Base-by-base conservation (phyloP, 2,888 invertebrate genomes). In the Netelia melanura region DNA sequence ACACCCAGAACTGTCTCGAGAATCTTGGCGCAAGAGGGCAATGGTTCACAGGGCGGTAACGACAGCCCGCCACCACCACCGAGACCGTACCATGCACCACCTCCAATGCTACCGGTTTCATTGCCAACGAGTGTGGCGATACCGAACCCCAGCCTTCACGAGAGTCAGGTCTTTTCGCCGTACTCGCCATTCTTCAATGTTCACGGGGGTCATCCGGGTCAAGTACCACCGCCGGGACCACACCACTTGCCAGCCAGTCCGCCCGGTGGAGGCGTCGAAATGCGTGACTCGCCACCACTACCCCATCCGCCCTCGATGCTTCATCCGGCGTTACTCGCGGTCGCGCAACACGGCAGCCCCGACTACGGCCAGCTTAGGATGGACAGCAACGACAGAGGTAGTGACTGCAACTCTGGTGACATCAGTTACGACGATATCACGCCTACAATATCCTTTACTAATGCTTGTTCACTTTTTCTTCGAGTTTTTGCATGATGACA, bases 51-150 rank as follows among this genome's bases (percentile, higher is more conserved):
- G 84, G 96, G 96, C 77, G 96, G 94, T 83, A 90, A 91, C 85
- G 93, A 92, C 86, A 93, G 93, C 90, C 92, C 93, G 88, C 92
- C 93, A 86, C 94, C 96, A 89, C 97, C 97, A 76, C 97, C 97
- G 87, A 96, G 97, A 91, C 96, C 97, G 91, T 95, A 96, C 94
- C 96, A 97, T 94, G 96, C 96, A 91, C 94, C 96, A 91, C 97
- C 97, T 76, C 97, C 98, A 81, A 97, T 98, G 95, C 96, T 98
- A 95, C 97, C 97, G 89, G 97, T 97, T 88, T 97, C 98, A 91
- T 95, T 98, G 94, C 98, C 98, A 89, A 99, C 98, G 84, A 98
- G 98, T 86, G 98, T 99, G 92, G 98, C 99, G 93, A 98, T 99
- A 94, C 98, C 98, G 84, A 99, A 99, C 94, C 99, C 99, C 83